These are phyloP conservation scores for Branchinecta sandiegonensis DNA, from an alignment of 2,888 invertebrate genomes.

Conservation along the genomic window DNA sequence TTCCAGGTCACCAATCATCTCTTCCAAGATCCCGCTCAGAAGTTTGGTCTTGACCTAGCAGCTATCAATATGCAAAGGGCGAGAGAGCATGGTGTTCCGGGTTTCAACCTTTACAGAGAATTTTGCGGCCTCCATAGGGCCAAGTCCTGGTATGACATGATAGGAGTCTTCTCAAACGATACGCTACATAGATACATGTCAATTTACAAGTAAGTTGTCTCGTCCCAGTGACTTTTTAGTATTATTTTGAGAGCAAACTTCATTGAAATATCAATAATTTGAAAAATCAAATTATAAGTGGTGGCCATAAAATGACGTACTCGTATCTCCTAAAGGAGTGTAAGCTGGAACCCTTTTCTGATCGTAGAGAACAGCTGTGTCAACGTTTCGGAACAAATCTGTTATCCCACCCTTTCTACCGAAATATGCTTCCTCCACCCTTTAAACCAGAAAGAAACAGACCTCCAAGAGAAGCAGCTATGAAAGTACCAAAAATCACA, in stretches of 20 bases:
- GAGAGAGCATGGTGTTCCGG: constrained; percentile 38
- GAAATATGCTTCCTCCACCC: no score
- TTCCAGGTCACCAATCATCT: constrained; percentile 31
- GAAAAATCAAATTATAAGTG: no score
- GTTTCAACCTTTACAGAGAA: constrained; percentile 35
- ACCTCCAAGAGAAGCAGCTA: no score
- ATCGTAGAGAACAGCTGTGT: no score
- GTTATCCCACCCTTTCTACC: no score
- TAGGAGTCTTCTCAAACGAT: constrained; percentile 32
- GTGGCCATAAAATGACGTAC: no score
- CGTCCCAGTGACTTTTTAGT: neutral
- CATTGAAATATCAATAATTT: no score
- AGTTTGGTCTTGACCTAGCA: constrained; percentile 39
- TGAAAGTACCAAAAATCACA: no score
- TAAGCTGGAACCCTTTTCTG: no score
- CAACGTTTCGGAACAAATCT: no score
- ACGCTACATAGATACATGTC: constrained; percentile 33
- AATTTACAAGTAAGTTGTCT: constrained; percentile 31
- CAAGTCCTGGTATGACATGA: constrained; percentile 33
- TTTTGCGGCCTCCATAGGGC: constrained; percentile 32
- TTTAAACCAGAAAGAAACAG: no score
- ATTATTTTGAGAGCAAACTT: neutral
- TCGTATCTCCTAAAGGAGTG: no score
- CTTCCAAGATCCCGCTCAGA: constrained; percentile 35
- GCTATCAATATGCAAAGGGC: constrained; percentile 39